Percentiles rank a stretch among this genome's conserved stretches.
These are phyloP conservation scores for Andricus curvator DNA, from an alignment of 2,888 invertebrate species.

Conservation along the genomic window DNA sequence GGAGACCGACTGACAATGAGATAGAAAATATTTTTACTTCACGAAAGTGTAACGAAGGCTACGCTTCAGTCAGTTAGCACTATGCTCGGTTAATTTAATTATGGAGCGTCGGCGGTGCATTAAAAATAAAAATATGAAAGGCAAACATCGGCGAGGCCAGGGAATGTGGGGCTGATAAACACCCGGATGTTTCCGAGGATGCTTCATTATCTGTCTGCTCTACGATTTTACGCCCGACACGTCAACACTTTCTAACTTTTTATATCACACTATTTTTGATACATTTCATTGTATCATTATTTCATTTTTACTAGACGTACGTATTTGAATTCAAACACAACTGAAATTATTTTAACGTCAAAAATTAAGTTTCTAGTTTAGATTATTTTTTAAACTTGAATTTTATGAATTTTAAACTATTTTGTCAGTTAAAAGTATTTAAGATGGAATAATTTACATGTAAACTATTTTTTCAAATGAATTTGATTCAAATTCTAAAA, in stretches of 20 bases:
- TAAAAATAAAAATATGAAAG: conserved; percentile 51
- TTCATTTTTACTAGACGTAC: not conserved
- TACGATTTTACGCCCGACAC: conserved; percentile 5
- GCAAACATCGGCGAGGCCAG: conserved; percentile 47
- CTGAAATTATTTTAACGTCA: too few relatives aligned
- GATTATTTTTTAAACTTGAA: too few relatives aligned
- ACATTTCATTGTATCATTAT: not conserved
- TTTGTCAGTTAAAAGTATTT: too few relatives aligned
- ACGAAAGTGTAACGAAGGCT: conserved; percentile 31
- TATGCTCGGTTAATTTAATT: conserved; percentile 65
- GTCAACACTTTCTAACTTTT: conserved; percentile 23
- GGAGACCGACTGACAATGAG: not conserved
- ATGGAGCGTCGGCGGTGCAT: conserved; percentile 48
- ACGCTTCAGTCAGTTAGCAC: conserved; percentile 60
- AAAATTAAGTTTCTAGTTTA: too few relatives aligned
- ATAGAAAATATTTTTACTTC: conserved; percentile 21
- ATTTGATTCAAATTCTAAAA: too few relatives aligned
- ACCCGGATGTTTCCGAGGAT: conserved; percentile 55
- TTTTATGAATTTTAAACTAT: too few relatives aligned
- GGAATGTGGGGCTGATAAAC: conserved; percentile 44
- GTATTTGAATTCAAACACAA: too few relatives aligned
- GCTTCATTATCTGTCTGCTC: conserved; percentile 46
- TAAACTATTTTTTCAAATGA: too few relatives aligned
- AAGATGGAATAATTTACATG: too few relatives aligned
- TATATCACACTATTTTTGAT: not conserved